phyloP scores from a whole-genome alignment of 2,797 vertebrate genomes.

The Falco novaeseelandiae region DNA sequence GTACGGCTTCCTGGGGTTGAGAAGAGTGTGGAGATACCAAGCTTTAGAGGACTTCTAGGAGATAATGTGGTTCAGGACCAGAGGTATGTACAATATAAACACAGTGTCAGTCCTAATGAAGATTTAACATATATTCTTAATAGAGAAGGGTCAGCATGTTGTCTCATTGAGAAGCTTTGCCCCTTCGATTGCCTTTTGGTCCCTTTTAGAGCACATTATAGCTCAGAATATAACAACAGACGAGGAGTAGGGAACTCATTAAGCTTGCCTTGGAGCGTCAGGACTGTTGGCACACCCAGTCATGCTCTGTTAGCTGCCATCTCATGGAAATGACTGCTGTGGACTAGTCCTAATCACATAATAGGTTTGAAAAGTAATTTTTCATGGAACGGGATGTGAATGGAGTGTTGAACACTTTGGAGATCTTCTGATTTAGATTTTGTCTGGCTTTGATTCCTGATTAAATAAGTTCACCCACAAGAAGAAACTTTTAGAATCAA shows the following conservation, averaged over 20 bases:
- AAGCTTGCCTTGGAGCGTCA: neutral
- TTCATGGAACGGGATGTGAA: neutral
- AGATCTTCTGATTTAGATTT: neutral
- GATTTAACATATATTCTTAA: neutral
- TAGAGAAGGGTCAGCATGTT: neutral
- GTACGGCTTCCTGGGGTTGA: neutral
- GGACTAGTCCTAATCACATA: neutral
- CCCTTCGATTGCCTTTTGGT: neutral
- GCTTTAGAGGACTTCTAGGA: neutral
- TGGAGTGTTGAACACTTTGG: neutral
- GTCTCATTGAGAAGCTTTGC: neutral
- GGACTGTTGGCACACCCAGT: accelerated
- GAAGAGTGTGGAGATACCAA: neutral
- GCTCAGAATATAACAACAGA: neutral
- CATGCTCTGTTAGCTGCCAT: neutral
- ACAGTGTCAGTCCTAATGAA: neutral
- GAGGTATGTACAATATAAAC: neutral
- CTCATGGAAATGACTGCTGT: neutral
- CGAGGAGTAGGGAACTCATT: neutral
- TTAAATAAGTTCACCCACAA: neutral
- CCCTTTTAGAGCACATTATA: neutral
- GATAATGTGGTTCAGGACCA: neutral
- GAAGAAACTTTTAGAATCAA: neutral
- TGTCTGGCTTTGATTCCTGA: neutral
- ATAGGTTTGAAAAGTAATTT: neutral